These are phyloP conservation scores for Axea sp. DNA, from an alignment of 2,888 invertebrate genomes.

Conservation along the genomic window DNA sequence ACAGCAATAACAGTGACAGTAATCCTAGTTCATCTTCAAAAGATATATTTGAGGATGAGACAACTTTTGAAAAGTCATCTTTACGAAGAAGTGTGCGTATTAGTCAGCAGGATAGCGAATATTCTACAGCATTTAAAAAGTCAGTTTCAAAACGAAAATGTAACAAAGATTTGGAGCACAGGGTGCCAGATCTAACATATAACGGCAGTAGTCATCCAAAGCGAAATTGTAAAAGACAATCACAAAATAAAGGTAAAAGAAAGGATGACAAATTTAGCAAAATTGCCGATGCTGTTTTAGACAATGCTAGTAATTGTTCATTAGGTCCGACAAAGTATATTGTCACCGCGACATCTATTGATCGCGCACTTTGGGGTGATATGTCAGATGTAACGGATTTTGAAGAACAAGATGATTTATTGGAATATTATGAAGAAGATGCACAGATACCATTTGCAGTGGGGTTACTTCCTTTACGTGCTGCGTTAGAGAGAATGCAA, in stretches of 20 bases:
- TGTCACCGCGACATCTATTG: slow-evolving; percentile 69
- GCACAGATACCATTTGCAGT: slow-evolving; percentile 79
- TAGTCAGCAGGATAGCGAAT: slow-evolving; percentile 73
- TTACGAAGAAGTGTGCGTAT: slow-evolving; percentile 74
- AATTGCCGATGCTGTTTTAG: slow-evolving; percentile 12
- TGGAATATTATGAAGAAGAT: slow-evolving; percentile 71
- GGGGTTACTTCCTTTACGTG: slow-evolving; percentile 77
- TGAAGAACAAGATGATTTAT: slow-evolving; percentile 61
- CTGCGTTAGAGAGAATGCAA: slow-evolving; percentile 78
- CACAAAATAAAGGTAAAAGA: slow-evolving; percentile 51
- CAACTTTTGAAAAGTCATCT: slow-evolving; percentile 33
- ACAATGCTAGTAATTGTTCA: slow-evolving; percentile 55
- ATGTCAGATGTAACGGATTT: slow-evolving; percentile 74
- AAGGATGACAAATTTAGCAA: slow-evolving; percentile 65
- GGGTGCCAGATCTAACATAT: slow-evolving; percentile 66
- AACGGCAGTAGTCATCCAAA: slow-evolving; percentile 54
- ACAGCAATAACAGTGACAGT: slow-evolving; percentile 44
- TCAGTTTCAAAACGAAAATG: slow-evolving; percentile 48
- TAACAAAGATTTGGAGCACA: slow-evolving; percentile 68
- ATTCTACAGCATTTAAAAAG: slow-evolving; percentile 63
- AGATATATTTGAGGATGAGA: slow-evolving; percentile 49
- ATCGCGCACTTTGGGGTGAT: slow-evolving; percentile 77
- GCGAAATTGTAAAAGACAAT: slow-evolving; percentile 64
- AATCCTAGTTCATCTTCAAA: slow-evolving; percentile 48
- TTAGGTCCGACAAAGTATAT: slow-evolving; percentile 15